Base-by-base conservation (phyloP, 2,113 vertebrate genomes). In the Stictonetta naevosa region DNA sequence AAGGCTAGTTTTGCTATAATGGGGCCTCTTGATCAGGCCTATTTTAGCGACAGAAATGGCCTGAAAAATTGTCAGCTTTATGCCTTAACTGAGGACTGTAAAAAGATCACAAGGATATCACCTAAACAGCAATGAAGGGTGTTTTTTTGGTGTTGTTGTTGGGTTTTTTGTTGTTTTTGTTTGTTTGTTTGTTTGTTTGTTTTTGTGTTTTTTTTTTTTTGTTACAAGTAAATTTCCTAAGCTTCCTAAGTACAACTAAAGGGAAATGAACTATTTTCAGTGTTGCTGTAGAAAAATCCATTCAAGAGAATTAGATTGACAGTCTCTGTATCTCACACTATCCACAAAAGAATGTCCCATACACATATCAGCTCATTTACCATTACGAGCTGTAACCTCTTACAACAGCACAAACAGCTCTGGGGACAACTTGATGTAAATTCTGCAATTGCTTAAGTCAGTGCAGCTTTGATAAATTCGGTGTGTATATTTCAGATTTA, bases 361-460 rank as follows among this genome's bases (percentile, higher is more conserved):
- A 92, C 64, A 60, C 72, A 77, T 88, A 96, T 86, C 86, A 92
- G 79, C 68, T 88, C 90, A 94, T 88, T 92, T 90, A 86, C 42
- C 90, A 62, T 81, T 95, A 86, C 86, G 85, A 95, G 93, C 59
- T 66, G 73, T 80, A 92, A 83, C 56, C 86, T 88, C 86, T 95
- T 92, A 71, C 18, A 4, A 83, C 79, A 90, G 92, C 92, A 86
- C 73, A 86, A 95, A 81, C 40, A 68, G 93, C 86, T 84, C 69
- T 72, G 73, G 68, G 23, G 68, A 81, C 16, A 29, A 68, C 88
- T 88, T 78, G 73, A 94, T 80, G 76, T 86, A 97, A 95, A 95
- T 88, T 92, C 86, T 96, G 56, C 80, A 78, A 34, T 72, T 0
- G 3, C 34, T 86, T 86, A 81, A 88, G 88, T 90, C 76, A 5